Conservation (phyloP, 2,113 vertebrate genomes). For the Corapipo altera region DNA sequence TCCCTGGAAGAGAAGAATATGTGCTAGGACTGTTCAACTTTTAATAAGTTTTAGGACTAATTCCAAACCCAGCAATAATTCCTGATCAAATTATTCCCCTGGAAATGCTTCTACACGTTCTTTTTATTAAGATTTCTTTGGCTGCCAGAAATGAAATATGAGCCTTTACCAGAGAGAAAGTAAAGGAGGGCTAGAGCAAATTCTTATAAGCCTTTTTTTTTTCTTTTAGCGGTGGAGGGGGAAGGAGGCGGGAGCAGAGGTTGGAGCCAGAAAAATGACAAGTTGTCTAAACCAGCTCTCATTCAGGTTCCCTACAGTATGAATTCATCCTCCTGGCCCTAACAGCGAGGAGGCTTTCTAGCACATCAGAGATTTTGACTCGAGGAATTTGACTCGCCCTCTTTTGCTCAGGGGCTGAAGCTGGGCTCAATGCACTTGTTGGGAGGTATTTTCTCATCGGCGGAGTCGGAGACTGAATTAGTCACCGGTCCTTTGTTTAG, state of each 20-base stretch:
- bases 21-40: slow-evolving; percentile 22
- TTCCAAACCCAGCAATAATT: slow-evolving; percentile 51
- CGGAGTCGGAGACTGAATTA: background rate
- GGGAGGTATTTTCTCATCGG: slow-evolving; percentile 10
- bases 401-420: slow-evolving; percentile 47
- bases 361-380: slow-evolving; percentile 16
- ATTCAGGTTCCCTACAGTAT: background rate
- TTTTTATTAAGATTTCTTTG: slow-evolving; percentile 61
- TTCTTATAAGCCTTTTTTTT: background rate
- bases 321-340: slow-evolving; percentile 10
- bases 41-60: slow-evolving; percentile 58
- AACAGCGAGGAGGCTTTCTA: slow-evolving; percentile 8
- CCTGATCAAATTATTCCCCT: slow-evolving; percentile 54
- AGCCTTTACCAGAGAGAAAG: slow-evolving; percentile 15
- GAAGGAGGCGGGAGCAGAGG: background rate
- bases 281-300: slow-evolving; percentile 11
- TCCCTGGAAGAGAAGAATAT: background rate
- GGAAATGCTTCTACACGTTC: slow-evolving; percentile 56
- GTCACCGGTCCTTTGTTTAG: slow-evolving; percentile 4
- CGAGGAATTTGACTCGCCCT: slow-evolving; percentile 54
- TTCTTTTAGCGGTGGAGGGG: background rate
- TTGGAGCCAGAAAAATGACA: slow-evolving; percentile 23
- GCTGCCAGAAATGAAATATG: slow-evolving; percentile 65
- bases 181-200: slow-evolving; percentile 1
- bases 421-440: background rate